A percentile compares a stretch with the other conserved stretches of the same genome.
phyloP scores from a whole-genome alignment of 1,140 invertebrate genomes.

The Drosophila bocki region DNA sequence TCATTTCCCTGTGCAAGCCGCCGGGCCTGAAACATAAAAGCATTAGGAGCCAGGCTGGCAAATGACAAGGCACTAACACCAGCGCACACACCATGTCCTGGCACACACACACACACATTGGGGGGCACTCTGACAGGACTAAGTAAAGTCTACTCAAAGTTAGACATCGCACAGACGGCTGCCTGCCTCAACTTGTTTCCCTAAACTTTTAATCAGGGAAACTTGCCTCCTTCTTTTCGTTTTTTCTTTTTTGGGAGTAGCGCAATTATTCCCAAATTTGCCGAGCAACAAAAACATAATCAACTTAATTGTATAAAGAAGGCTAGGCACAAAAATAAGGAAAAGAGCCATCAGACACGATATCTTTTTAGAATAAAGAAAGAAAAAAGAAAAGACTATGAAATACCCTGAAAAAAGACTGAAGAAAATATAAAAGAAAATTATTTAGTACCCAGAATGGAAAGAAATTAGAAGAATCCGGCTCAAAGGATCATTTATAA shows the following conservation, averaged over 20 bases:
- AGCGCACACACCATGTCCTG: constrained; percentile 2
- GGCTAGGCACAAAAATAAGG: constrained; percentile 40
- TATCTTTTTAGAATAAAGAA: neutral
- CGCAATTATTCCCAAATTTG: constrained; percentile 72
- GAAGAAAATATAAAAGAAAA: neutral
- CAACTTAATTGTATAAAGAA: constrained; percentile 78
- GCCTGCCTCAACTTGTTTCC: constrained; percentile 70
- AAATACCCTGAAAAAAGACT: neutral
- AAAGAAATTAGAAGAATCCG: neutral
- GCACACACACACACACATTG: constrained; percentile 5
- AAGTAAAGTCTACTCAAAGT: constrained; percentile 71
- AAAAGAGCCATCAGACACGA: constrained; percentile 13
- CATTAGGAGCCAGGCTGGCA: constrained; percentile 39
- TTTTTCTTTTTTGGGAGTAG: neutral
- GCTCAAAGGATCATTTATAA: neutral
- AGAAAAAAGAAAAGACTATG: neutral
- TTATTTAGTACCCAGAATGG: neutral
- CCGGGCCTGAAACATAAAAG: constrained; percentile 43
- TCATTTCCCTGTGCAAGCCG: constrained; percentile 38
- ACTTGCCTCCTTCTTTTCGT: constrained; percentile 21
- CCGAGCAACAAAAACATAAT: constrained; percentile 75
- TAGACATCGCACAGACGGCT: constrained; percentile 69
- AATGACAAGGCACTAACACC: constrained; percentile 37
- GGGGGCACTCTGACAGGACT: constrained; percentile 21
- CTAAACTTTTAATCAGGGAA: constrained; percentile 73